Conservation (phyloP, 2,113 vertebrate species). For the Urocitellus parryii region DNA sequence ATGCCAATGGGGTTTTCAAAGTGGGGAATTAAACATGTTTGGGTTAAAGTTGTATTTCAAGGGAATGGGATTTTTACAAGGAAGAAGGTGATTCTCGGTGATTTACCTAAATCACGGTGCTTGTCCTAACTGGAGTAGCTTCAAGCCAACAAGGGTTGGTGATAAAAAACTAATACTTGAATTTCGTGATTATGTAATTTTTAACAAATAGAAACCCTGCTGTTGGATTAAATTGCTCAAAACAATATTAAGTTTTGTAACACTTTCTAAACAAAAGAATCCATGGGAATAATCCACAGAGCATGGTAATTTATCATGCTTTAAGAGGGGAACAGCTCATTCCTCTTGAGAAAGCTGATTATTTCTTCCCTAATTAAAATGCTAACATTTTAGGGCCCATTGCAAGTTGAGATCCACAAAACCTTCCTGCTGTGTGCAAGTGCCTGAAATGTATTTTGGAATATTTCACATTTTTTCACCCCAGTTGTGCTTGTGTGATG, state of each 20-base stretch:
- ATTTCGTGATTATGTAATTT: slow-evolving; percentile 63
- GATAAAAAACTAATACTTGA: slow-evolving; percentile 33
- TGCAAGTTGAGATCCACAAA: slow-evolving; percentile 55
- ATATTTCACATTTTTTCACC: slow-evolving; percentile 71
- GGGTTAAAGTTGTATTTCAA: slow-evolving; percentile 47
- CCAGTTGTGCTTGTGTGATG: slow-evolving; percentile 16
- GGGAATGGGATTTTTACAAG: slow-evolving; percentile 1
- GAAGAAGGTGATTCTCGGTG: not conserved
- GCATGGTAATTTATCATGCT: slow-evolving; percentile 62
- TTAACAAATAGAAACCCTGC: slow-evolving; percentile 61
- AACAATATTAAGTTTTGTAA: slow-evolving; percentile 45
- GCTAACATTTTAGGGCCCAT: slow-evolving; percentile 65
- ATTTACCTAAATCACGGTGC: not conserved
- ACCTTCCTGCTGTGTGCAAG: slow-evolving; percentile 68
- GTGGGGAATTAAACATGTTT: not conserved
- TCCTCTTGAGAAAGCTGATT: slow-evolving; percentile 77
- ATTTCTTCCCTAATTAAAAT: slow-evolving; percentile 82
- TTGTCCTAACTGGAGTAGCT: not conserved
- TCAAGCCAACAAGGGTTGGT: not conserved
- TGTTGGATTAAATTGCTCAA: slow-evolving; percentile 56
- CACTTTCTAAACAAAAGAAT: slow-evolving; percentile 21
- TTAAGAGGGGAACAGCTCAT: slow-evolving; percentile 49
- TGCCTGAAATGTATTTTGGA: slow-evolving; percentile 60
- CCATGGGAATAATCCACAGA: slow-evolving; percentile 59
- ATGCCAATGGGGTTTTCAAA: not conserved